Evolutionary conservation across 2,113 vertebrate species (phyloP).

Genomic region (Tyto alba): DNA sequence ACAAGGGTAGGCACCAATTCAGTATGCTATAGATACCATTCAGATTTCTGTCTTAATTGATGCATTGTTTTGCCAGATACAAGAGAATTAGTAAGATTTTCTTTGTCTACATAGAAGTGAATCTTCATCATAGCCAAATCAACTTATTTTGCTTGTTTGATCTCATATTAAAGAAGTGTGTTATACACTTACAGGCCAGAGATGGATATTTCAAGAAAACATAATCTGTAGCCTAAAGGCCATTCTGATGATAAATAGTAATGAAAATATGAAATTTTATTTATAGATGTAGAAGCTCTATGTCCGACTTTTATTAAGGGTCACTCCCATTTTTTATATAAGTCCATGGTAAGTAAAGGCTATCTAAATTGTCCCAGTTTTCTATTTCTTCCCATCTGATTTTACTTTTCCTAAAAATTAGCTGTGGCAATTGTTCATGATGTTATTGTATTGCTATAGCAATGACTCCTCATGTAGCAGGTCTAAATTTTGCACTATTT

Average conservation of each 20-base stretch:
- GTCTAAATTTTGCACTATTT: background rate
- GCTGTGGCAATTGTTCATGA: background rate
- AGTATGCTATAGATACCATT: background rate
- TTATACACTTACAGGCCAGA: background rate
- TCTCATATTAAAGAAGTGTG: background rate
- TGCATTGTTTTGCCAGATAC: background rate
- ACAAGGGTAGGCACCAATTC: background rate
- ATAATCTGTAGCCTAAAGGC: background rate
- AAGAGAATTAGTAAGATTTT: background rate
- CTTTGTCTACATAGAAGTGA: background rate
- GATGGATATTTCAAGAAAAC: background rate
- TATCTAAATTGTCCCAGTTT: background rate
- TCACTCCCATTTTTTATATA: background rate
- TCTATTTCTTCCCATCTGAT: background rate
- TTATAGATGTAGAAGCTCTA: background rate
- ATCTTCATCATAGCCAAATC: background rate
- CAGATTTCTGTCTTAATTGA: background rate
- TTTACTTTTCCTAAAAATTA: background rate
- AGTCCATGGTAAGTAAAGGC: background rate
- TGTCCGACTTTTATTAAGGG: background rate
- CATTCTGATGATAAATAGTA: background rate
- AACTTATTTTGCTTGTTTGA: background rate
- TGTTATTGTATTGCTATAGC: background rate
- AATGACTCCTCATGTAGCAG: background rate
- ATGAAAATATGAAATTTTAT: background rate